Conservation (phyloP, 2,113 vertebrate species). For the Furnarius figulus region DNA sequence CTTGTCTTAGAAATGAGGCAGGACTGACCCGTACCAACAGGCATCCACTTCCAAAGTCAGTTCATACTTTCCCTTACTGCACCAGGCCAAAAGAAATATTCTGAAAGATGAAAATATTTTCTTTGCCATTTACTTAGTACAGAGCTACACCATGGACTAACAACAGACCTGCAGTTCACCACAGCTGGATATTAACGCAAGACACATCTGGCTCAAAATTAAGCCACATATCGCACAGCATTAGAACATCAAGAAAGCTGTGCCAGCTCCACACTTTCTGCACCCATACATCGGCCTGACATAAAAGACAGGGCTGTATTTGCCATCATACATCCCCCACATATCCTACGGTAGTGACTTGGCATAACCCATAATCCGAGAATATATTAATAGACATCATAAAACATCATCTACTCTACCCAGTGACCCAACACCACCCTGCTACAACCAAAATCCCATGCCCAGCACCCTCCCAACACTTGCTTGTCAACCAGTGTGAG, state of each 20-base stretch:
- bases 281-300: background rate
- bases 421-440: background rate
- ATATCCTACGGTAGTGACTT: background rate
- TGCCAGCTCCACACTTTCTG: background rate
- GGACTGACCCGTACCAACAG: background rate
- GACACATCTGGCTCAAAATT: background rate
- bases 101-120: constrained; percentile 49
- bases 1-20: background rate
- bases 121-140: background rate
- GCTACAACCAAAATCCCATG: background rate
- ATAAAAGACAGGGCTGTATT: background rate
- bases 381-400: background rate
- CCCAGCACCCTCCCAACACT: background rate
- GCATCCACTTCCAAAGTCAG: background rate
- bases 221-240: background rate
- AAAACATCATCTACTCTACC: accelerated
- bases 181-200: background rate
- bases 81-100: constrained; percentile 46
- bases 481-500: background rate
- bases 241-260: background rate
- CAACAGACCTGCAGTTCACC: background rate
- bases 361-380: background rate
- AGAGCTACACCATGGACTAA: background rate
- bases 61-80: constrained; percentile 9
- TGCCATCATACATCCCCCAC: background rate